phyloP scores from a whole-genome alignment of 2,113 vertebrate genomes.

The Petrocephalus microphthalmus region DNA sequence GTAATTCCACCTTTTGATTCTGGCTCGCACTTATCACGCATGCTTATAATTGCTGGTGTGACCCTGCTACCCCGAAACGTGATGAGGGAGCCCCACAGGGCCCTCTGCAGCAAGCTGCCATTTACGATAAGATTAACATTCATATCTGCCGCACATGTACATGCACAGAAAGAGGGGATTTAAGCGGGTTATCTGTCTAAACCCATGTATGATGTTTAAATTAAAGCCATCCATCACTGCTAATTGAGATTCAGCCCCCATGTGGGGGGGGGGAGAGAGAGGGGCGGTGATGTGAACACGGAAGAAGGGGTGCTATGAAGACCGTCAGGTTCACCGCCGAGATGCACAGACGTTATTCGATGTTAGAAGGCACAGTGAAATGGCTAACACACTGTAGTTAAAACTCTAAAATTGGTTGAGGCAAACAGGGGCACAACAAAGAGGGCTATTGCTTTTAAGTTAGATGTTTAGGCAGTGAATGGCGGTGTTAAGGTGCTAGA shows the following conservation, averaged over 20 bases:
- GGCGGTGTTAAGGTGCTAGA: not conserved
- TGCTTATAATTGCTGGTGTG: not conserved
- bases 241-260: not conserved
- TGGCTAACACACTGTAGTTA: not conserved
- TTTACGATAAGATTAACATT: constrained; percentile 7
- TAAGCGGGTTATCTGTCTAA: constrained; percentile 11
- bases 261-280: not conserved
- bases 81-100: not conserved
- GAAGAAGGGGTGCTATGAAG: not conserved
- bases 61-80: not conserved
- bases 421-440: not conserved
- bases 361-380: not conserved
- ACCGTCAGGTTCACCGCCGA: not conserved
- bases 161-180: not conserved
- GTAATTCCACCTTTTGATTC: not conserved
- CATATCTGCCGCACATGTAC: constrained; percentile 13
- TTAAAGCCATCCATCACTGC: constrained; percentile 24
- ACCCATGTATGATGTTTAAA: constrained; percentile 20
- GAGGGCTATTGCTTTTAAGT: not conserved
- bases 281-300: not conserved
- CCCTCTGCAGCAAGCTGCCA: not conserved
- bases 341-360: not conserved
- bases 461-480: not conserved
- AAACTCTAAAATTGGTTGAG: not conserved
- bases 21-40: not conserved